Evolutionary conservation across 2,113 vertebrate species (phyloP).

Genomic region (Gymnorhina tibicen): DNA sequence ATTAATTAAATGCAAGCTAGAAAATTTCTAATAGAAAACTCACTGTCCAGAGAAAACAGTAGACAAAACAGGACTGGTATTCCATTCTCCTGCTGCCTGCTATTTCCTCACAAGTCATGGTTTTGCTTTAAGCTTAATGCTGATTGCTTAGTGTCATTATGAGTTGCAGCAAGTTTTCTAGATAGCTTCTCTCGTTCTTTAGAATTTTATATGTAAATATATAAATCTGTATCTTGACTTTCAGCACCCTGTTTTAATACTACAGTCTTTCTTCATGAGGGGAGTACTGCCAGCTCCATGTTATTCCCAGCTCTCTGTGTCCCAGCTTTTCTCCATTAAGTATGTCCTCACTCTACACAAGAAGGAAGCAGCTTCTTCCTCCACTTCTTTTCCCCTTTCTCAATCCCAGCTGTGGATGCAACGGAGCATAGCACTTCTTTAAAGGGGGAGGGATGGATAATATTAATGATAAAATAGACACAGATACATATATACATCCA

Average conservation of each 20-base stretch:
- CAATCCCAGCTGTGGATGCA: background rate
- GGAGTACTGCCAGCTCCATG: background rate
- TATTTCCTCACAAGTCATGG: background rate
- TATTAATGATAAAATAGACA: background rate
- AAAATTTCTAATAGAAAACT: background rate
- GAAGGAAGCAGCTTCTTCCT: background rate
- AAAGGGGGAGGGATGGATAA: background rate
- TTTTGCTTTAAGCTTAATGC: background rate
- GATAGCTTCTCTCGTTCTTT: background rate
- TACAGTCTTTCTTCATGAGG: background rate
- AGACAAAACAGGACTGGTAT: background rate
- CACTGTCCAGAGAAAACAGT: background rate
- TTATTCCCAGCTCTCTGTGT: background rate
- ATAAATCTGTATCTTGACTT: background rate
- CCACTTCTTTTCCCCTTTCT: background rate
- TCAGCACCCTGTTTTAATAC: background rate
- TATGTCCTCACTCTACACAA: background rate
- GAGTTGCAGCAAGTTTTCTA: background rate
- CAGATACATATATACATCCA: rapidly evolving
- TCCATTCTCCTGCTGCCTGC: background rate
- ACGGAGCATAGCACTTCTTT: background rate
- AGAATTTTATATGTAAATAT: background rate
- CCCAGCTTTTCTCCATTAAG: background rate
- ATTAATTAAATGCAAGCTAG: background rate
- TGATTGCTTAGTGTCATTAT: background rate